phyloP scores from a whole-genome alignment of 2,113 vertebrate genomes.

The Barnardius zonarius region DNA sequence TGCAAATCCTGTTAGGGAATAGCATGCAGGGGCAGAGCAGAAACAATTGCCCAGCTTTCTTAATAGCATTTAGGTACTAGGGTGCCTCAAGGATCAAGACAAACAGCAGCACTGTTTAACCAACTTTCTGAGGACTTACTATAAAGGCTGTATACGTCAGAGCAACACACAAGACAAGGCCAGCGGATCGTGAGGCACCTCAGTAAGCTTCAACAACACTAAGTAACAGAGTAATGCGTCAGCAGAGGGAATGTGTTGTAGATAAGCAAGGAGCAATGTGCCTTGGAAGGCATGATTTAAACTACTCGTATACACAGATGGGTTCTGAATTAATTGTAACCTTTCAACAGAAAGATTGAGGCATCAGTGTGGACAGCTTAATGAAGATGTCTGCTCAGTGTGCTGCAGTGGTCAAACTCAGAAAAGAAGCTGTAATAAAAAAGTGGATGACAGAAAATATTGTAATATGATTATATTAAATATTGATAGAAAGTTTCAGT shows the following conservation, averaged over 20 bases:
- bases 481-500: slow-evolving; percentile 16
- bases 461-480: not conserved
- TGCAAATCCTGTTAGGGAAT: slow-evolving; percentile 60
- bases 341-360: slow-evolving; percentile 56
- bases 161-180: slow-evolving; percentile 26
- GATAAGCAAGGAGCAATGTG: slow-evolving; percentile 12
- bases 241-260: slow-evolving; percentile 31
- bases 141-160: slow-evolving; percentile 12
- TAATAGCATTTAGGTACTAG: slow-evolving; percentile 37
- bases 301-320: slow-evolving; percentile 12
- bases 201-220: slow-evolving; percentile 24
- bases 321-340: slow-evolving; percentile 63
- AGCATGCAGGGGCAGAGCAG: not conserved
- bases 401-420: not conserved
- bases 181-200: slow-evolving; percentile 28
- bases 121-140: slow-evolving; percentile 33
- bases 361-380: slow-evolving; percentile 35
- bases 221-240: slow-evolving; percentile 41
- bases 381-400: slow-evolving; percentile 51
- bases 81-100: slow-evolving; percentile 17
- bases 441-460: not conserved
- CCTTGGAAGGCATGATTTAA: slow-evolving; percentile 60
- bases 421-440: slow-evolving; percentile 42
- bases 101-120: slow-evolving; percentile 23
- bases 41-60: slow-evolving; percentile 50